A percentile compares a stretch with the other conserved stretches of the same genome.
These are phyloP conservation scores for Aythya baeri DNA, from an alignment of 2,113 vertebrate genomes.

Conservation along the genomic window DNA sequence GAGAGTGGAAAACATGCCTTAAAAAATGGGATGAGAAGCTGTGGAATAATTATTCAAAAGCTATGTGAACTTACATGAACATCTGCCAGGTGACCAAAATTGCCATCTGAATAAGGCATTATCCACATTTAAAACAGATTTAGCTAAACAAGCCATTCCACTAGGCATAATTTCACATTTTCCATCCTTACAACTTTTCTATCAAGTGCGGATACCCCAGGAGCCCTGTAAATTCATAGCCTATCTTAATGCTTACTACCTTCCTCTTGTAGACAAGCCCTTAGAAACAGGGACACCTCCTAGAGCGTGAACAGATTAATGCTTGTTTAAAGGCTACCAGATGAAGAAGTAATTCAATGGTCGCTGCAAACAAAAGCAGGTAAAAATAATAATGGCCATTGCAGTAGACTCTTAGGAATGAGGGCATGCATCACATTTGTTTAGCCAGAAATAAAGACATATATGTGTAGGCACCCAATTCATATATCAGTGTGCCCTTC, in stretches of 20 bases:
- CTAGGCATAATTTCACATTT: constrained; percentile 43
- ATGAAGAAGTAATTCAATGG: not conserved
- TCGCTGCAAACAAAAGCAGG: not conserved
- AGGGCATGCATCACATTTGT: not conserved
- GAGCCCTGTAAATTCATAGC: constrained; percentile 1
- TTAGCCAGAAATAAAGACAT: not conserved
- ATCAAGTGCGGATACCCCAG: not conserved
- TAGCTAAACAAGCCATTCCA: constrained; percentile 33
- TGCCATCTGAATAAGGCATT: constrained; percentile 59
- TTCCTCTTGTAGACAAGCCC: not conserved
- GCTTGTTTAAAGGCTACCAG: not conserved
- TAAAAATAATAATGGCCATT: not conserved
- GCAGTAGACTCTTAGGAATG: not conserved
- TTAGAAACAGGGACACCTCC: not conserved
- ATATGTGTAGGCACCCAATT: not conserved
- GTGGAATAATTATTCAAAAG: constrained; percentile 47
- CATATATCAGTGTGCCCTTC: not conserved
- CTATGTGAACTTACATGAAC: not conserved
- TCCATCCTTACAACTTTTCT: constrained; percentile 19
- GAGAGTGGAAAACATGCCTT: constrained; percentile 29
- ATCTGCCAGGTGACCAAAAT: constrained; percentile 39
- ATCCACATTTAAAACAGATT: constrained; percentile 21
- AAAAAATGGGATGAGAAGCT: constrained; percentile 32
- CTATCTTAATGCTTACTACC: not conserved
- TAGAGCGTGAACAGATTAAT: not conserved